Evolutionary conservation across 2,888 invertebrate genomes (phyloP), one percentile per base, ranked within the genome.

Genomic region (Epistrophe eligans): DNA sequence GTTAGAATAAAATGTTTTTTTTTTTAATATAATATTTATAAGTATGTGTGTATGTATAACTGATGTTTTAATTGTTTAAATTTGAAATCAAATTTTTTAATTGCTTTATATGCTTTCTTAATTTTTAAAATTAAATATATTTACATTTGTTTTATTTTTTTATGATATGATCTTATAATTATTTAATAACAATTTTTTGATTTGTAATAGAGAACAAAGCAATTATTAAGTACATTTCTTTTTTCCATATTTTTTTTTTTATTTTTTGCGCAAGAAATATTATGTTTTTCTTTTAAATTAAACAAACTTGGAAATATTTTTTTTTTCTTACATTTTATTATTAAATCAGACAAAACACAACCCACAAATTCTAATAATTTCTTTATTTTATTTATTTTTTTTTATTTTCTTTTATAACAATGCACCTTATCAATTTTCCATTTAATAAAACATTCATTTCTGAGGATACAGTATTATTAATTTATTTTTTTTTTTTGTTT

Each of bases 151-250:
- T 58, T 38, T 43, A 19, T 70, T 55, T 66, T 19, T 67, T 13
- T 57, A 72, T 48, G 28, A 40, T 10, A 76, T 66, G 62, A 55
- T 24, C 58, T 79, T 83, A 79, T 28, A 38, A 55, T 60, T 83
- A 87, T 57, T 87, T 83, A 87, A 83, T 83, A 87, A 87, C 79
- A 83, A 79, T 58, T 40, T 73, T 60, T 24, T 13, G n/a, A n/a
- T 70, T 74, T 2, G 3, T 60, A 13, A 62, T 43, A 24, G 9
- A 85, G 24, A 79, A 79, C 82, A 55, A 55, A 70, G 11, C 24
- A 40, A 71, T 85, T 24, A 24, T 24, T 85, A 85, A 85, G 85
- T 85, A 85, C 85, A 85, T 70, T 55, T 24, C 43, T 72, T 50
- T 66, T 64, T 45, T 40, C 28, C 7, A 48, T 7, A 38, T 7